Evolutionary conservation across 1,140 invertebrate species (phyloP).

Genomic region (Scaptomyza graminum): DNA sequence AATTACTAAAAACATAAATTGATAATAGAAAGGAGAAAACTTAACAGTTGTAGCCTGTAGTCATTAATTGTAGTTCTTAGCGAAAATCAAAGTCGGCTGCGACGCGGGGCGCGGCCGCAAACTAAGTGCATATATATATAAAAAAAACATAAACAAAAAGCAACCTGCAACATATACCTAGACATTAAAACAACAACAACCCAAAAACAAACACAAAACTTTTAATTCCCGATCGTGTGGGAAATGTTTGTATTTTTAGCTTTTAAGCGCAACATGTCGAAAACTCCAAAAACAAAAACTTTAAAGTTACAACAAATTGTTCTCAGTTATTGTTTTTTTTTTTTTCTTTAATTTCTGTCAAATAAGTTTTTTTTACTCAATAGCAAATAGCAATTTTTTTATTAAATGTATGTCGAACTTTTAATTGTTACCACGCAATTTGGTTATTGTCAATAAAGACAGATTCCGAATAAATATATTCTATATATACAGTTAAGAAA

Average conservation of each 20-base stretch:
- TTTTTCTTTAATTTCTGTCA: slow-evolving; percentile 1
- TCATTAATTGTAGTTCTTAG: slow-evolving; percentile 82
- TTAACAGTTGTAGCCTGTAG: slow-evolving; percentile 78
- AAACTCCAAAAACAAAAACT: slow-evolving; percentile 31
- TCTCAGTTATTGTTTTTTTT: slow-evolving; percentile 15
- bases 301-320: slow-evolving; percentile 32
- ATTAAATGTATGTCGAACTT: slow-evolving; percentile 37
- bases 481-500: too few species aligned
- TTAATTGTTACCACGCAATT: too few species aligned
- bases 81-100: slow-evolving; percentile 72
- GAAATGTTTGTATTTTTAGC: slow-evolving; percentile 55
- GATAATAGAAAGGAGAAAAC: slow-evolving; percentile 14
- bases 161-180: slow-evolving; percentile 30
- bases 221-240: slow-evolving; percentile 27
- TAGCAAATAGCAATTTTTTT: slow-evolving; percentile 1
- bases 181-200: slow-evolving; percentile 10
- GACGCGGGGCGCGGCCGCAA: slow-evolving; percentile 48
- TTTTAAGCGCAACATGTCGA: slow-evolving; percentile 33
- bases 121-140: slow-evolving; percentile 73
- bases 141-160: slow-evolving; percentile 21
- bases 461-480: too few species aligned
- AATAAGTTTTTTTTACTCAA: background rate
- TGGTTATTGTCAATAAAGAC: too few species aligned
- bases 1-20: slow-evolving; percentile 27
- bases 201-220: slow-evolving; percentile 38